phyloP scores from a whole-genome alignment of 92 coral and sea anemone genomes.

The Meandrina meandrites region DNA sequence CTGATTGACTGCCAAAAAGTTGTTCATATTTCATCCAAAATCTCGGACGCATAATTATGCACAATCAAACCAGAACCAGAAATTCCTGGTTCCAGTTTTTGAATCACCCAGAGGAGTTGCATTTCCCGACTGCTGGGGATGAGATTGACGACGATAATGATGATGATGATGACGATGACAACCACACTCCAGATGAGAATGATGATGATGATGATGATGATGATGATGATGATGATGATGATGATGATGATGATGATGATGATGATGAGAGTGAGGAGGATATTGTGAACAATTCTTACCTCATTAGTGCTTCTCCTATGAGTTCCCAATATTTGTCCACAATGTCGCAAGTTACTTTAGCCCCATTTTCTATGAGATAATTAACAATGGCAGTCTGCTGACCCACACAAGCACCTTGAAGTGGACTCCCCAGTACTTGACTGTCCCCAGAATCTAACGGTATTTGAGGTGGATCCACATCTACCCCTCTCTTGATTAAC shows the following conservation, averaged over 20 bases:
- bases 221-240: background rate
- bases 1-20: too few relatives aligned
- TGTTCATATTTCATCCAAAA: too few relatives aligned
- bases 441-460: slow-evolving; percentile 22
- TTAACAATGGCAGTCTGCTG: slow-evolving; percentile 62
- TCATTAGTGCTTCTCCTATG: slow-evolving; percentile 77
- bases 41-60: too few relatives aligned
- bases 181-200: too few relatives aligned
- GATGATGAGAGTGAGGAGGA: background rate
- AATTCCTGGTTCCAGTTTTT: too few relatives aligned
- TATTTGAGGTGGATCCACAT: slow-evolving; percentile 65
- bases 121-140: too few relatives aligned
- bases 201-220: background rate
- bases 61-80: too few relatives aligned
- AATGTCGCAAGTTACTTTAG: slow-evolving; percentile 66
- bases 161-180: too few relatives aligned
- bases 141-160: background rate
- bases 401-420: slow-evolving; percentile 86
- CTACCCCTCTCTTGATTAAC: slow-evolving; percentile 74
- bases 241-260: background rate
- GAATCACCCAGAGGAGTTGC: too few relatives aligned
- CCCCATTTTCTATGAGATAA: slow-evolving; percentile 92
- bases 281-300: slow-evolving; percentile 42
- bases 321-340: slow-evolving; percentile 81
- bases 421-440: slow-evolving; percentile 56